These are phyloP conservation scores for Trachelus iudaicus DNA, from an alignment of 2,888 invertebrate genomes.

Conservation along the genomic window DNA sequence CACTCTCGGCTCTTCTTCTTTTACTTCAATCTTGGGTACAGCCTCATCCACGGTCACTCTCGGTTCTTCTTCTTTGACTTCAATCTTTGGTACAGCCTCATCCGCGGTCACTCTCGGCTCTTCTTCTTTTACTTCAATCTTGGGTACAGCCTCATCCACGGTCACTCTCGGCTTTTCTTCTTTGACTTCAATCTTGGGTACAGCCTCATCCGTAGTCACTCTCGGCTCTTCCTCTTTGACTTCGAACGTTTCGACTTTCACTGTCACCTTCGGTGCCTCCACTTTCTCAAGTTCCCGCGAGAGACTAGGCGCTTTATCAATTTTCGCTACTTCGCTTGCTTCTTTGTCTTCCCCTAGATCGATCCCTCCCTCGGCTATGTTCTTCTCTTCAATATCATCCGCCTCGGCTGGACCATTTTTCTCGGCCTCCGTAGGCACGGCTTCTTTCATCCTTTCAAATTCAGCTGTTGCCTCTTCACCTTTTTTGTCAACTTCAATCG, in stretches of 20 bases:
- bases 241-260: not conserved
- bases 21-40: not conserved
- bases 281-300: not conserved
- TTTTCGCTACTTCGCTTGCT: not conserved
- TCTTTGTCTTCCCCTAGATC: not conserved
- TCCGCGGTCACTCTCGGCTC: not conserved
- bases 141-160: too few species aligned
- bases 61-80: not conserved
- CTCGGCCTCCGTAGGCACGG: not conserved
- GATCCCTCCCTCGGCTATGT: not conserved
- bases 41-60: not conserved
- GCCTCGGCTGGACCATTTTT: not conserved
- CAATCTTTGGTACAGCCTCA: not conserved
- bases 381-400: not conserved
- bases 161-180: not conserved
- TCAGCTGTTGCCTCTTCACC: not conserved
- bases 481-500: not conserved
- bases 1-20: too few species aligned
- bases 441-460: not conserved
- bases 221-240: not conserved
- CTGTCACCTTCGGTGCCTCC: not conserved
- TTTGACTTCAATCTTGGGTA: not conserved
- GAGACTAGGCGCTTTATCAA: not conserved
- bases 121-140: not conserved
- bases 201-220: too few species aligned